phyloP scores from a whole-genome alignment of 2,113 vertebrate species.

The Macroglossus sobrinus region DNA sequence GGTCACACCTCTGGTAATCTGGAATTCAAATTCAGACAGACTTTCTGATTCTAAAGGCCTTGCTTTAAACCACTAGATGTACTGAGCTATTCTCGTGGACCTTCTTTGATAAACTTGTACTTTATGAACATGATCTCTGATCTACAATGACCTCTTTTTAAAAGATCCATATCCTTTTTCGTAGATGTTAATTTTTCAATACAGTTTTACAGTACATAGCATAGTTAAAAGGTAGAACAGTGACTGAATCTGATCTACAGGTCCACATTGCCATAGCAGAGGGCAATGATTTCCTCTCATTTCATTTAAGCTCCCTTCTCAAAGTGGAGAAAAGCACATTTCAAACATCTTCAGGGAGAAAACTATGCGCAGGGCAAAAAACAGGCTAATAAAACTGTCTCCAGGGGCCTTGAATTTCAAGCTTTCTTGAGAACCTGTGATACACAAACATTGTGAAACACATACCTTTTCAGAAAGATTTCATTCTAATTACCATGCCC shows the following conservation, averaged over 20 bases:
- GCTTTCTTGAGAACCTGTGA: not conserved
- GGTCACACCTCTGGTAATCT: not conserved
- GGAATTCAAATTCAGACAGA: not conserved
- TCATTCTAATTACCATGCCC: not conserved
- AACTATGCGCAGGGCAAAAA: not conserved
- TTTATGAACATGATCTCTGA: not conserved
- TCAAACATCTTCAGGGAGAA: not conserved
- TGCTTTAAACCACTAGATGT: not conserved
- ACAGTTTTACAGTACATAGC: not conserved
- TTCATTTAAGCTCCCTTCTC: not conserved
- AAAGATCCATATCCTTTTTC: not conserved
- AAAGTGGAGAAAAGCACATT: not conserved
- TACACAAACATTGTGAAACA: not conserved
- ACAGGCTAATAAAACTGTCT: not conserved
- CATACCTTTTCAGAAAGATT: not conserved
- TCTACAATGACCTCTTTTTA: not conserved
- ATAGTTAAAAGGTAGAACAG: not conserved
- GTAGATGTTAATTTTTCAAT: constrained; percentile 19
- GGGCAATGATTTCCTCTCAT: not conserved
- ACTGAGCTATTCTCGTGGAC: not conserved
- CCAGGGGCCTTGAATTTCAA: not conserved
- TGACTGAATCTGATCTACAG: not conserved
- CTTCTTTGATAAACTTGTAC: not conserved
- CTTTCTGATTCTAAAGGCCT: not conserved
- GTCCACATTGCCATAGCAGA: not conserved